Percentiles rank a stretch among this genome's conserved stretches.
Conservation (phyloP, 2,113 vertebrate genomes). For the Coptodon bakossiorum region DNA sequence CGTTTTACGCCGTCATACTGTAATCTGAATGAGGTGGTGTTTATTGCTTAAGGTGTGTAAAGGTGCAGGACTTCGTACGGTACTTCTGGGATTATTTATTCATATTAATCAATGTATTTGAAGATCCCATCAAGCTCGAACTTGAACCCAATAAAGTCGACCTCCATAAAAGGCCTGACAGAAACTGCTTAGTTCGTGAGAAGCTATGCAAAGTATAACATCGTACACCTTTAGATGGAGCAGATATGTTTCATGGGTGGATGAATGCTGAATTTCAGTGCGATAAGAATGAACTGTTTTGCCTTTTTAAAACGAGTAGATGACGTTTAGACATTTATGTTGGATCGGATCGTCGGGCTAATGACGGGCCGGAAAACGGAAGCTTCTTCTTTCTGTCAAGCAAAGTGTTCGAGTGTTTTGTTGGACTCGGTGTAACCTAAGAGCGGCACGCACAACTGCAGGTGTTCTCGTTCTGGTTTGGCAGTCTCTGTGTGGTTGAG, state of each 20-base stretch:
- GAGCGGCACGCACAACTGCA: neutral
- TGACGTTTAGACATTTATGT: neutral
- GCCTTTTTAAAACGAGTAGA: neutral
- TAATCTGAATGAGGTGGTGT: neutral
- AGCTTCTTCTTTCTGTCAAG: neutral
- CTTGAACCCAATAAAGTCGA: neutral
- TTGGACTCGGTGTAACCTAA: neutral
- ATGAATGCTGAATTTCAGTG: neutral
- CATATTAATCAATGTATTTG: neutral
- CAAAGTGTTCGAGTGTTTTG: neutral
- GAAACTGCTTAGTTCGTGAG: neutral
- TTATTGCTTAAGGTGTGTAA: neutral
- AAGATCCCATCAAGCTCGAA: neutral
- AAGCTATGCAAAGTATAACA: neutral
- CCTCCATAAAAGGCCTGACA: neutral
- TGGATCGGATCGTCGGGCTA: neutral
- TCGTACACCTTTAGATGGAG: neutral
- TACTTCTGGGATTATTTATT: neutral
- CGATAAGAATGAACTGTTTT: neutral
- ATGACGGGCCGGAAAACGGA: neutral
- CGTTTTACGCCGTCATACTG: neutral
- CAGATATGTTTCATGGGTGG: neutral
- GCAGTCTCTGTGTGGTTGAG: neutral
- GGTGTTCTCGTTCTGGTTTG: neutral
- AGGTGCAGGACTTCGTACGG: neutral